Conservation (phyloP, 2,113 vertebrate genomes). For the Dendrocopos noguchii region DNA sequence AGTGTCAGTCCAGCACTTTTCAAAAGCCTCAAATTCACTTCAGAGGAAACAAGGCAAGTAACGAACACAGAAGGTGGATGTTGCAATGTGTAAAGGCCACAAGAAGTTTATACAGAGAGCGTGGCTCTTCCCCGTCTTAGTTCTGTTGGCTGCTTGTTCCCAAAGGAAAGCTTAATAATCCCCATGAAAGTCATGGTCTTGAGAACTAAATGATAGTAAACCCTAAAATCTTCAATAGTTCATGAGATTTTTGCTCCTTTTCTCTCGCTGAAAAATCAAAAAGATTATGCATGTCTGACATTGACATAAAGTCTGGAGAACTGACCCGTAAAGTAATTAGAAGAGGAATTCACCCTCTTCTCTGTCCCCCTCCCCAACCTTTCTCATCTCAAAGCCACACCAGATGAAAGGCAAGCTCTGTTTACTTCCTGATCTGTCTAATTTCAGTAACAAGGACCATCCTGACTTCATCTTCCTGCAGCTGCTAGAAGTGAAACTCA, state of each 20-base stretch:
- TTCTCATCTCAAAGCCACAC: constrained; percentile 80
- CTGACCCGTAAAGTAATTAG: constrained; percentile 96
- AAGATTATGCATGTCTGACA: constrained; percentile 86
- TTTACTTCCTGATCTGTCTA: constrained; percentile 96
- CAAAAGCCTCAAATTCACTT: background rate
- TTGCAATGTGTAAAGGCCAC: background rate
- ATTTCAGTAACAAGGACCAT: constrained; percentile 94
- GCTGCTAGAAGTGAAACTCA: constrained; percentile 87
- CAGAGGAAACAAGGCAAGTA: background rate
- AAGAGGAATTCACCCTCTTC: constrained; percentile 86
- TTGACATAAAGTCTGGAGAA: constrained; percentile 86
- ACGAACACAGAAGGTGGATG: background rate
- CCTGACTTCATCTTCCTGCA: constrained; percentile 86
- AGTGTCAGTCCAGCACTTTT: background rate
- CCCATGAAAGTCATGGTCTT: constrained; percentile 44
- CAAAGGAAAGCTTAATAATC: constrained; percentile 22
- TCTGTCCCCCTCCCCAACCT: constrained; percentile 59
- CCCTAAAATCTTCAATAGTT: constrained; percentile 21
- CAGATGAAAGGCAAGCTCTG: constrained; percentile 92
- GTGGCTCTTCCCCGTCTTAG: background rate
- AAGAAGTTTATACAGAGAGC: background rate
- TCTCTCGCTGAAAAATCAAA: constrained; percentile 53
- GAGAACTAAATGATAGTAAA: constrained; percentile 38
- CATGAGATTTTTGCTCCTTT: constrained; percentile 1
- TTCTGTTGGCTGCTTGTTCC: background rate